Conservation (phyloP, 2,797 vertebrate species). For the Arctocebus calabarensis region DNA sequence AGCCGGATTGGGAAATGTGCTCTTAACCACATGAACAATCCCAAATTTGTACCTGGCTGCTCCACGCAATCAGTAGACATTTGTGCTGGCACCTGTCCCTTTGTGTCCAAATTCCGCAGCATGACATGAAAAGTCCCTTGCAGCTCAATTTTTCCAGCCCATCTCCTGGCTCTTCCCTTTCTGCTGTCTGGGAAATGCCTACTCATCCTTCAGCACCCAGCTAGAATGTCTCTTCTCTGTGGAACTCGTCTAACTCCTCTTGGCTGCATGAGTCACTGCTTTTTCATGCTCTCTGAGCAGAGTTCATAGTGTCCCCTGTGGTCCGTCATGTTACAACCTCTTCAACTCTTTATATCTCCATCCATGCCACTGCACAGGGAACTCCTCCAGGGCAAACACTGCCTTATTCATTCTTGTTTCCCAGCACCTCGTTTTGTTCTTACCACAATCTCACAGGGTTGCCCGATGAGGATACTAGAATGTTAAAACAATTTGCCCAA, state of each 20-base stretch:
- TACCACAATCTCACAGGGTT: not conserved
- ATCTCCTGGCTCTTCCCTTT: not conserved
- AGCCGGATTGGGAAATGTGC: not conserved
- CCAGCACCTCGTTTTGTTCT: not conserved
- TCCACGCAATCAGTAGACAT: not conserved
- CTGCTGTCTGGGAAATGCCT: conserved; percentile 1
- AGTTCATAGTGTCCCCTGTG: not conserved
- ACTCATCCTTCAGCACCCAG: not conserved
- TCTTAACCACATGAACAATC: not conserved
- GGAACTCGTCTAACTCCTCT: not conserved
- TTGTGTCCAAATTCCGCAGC: not conserved
- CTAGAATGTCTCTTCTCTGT: conserved; percentile 11
- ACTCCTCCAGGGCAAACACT: not conserved
- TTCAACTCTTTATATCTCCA: not conserved
- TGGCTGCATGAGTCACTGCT: conserved; percentile 37
- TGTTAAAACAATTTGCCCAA: conserved; percentile 19
- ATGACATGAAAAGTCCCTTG: conserved; percentile 21
- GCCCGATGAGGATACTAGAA: not conserved
- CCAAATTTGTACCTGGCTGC: not conserved
- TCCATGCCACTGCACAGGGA: not conserved
- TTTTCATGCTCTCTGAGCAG: not conserved
- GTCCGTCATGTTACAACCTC: not conserved
- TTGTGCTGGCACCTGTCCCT: not conserved
- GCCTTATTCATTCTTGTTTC: not conserved
- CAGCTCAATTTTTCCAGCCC: not conserved